These are phyloP conservation scores for Planococcus citri DNA, from an alignment of 1,140 invertebrate genomes.

Conservation along the genomic window DNA sequence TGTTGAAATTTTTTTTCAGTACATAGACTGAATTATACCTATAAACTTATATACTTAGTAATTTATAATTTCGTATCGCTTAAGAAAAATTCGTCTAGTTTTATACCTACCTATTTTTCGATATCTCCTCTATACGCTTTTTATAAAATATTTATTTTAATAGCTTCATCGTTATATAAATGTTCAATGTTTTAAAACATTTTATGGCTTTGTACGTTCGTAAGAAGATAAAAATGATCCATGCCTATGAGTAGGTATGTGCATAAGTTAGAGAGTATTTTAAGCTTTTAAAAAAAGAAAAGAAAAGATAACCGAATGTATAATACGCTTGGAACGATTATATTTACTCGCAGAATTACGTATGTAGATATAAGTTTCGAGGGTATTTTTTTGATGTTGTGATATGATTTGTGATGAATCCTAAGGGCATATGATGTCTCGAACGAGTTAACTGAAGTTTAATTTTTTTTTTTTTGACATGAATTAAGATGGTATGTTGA, in stretches of 20 bases:
- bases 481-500: neutral
- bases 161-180: too few species aligned
- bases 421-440: neutral
- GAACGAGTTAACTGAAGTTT: too few species aligned
- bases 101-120: too few species aligned
- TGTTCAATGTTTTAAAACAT: neutral
- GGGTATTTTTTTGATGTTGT: neutral
- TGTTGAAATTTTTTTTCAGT: neutral
- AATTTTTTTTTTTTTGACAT: neutral
- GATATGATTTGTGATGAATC: neutral
- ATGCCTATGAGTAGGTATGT: too few species aligned
- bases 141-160: too few species aligned
- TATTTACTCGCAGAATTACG: too few species aligned
- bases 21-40: neutral
- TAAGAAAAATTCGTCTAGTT: too few species aligned
- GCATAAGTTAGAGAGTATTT: neutral
- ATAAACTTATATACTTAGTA: neutral
- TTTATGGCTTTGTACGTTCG: neutral
- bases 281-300: neutral
- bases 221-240: neutral
- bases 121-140: too few species aligned
- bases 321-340: too few species aligned
- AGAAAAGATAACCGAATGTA: too few species aligned
- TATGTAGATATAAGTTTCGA: too few species aligned
- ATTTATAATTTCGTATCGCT: too few species aligned